Evolutionary conservation across 2,113 vertebrate species (phyloP).

Genomic region (Chloropsis cyanopogon): DNA sequence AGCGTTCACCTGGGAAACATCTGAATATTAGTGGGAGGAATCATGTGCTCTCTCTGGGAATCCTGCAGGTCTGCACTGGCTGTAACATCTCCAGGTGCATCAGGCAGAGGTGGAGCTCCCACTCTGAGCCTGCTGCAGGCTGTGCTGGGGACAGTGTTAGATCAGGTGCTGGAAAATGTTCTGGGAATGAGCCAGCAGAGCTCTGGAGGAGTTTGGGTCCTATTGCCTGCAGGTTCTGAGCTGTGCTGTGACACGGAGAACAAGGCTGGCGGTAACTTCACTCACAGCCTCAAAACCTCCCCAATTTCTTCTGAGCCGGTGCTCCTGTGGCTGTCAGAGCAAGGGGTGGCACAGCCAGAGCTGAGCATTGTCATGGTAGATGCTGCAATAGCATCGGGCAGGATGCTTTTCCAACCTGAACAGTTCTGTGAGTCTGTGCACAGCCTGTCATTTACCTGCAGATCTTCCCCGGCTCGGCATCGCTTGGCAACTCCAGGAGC

Average conservation of each 20-base stretch:
- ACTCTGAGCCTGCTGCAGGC: background rate
- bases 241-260: accelerated
- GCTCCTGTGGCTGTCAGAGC: background rate
- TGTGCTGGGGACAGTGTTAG: background rate
- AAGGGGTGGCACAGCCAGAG: background rate
- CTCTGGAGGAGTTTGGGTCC: background rate
- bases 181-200: background rate
- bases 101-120: background rate
- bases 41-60: background rate
- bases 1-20: background rate
- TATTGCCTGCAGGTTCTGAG: background rate
- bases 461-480: accelerated
- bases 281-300: background rate
- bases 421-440: background rate
- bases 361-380: accelerated
- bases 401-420: background rate
- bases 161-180: background rate
- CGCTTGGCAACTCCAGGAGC: background rate
- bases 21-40: background rate
- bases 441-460: background rate
- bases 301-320: background rate
- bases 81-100: background rate
- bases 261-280: background rate
- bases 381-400: background rate
- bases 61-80: background rate